Percentiles rank a stretch among this genome's conserved stretches.
Evolutionary conservation across 2,888 invertebrate genomes (phyloP).

Genomic region (Melieria picta): DNA sequence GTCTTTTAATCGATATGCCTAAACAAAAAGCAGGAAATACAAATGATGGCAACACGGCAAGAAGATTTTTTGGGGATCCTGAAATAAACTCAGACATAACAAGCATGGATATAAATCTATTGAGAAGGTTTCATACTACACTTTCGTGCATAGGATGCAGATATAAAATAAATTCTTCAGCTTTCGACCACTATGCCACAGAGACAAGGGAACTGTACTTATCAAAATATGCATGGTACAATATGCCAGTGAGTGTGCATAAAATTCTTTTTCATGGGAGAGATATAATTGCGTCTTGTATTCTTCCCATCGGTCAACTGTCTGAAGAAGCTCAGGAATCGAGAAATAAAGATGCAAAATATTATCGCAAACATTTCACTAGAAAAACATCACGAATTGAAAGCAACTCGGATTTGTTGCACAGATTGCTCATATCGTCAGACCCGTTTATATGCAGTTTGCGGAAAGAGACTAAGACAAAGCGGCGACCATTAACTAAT

Average conservation of each 20-base stretch:
- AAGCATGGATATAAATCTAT: too few species aligned
- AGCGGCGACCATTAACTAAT: background rate
- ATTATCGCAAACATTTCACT: too few species aligned
- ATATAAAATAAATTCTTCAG: background rate
- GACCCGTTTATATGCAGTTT: constrained; percentile 21
- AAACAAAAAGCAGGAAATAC: too few species aligned
- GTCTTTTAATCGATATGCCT: constrained; percentile 25
- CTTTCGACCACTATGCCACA: background rate
- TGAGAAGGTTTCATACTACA: too few species aligned
- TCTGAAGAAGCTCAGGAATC: too few species aligned
- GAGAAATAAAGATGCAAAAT: too few species aligned
- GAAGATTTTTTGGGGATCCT: background rate
- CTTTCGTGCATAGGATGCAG: too few species aligned
- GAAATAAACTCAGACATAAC: constrained; percentile 14
- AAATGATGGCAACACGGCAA: too few species aligned
- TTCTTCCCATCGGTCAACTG: too few species aligned
- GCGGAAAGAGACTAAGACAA: constrained; percentile 3
- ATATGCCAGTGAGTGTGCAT: constrained; percentile 7
- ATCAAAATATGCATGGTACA: background rate
- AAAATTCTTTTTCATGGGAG: constrained; percentile 13
- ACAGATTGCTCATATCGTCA: constrained; percentile 20
- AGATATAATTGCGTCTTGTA: too few species aligned
- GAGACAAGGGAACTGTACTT: background rate
- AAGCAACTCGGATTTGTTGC: too few species aligned
- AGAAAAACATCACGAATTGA: too few species aligned